Percentiles rank a stretch among this genome's conserved stretches.
Evolutionary conservation across 1,140 invertebrate species (phyloP).

Genomic region (Acarapis woodi): DNA sequence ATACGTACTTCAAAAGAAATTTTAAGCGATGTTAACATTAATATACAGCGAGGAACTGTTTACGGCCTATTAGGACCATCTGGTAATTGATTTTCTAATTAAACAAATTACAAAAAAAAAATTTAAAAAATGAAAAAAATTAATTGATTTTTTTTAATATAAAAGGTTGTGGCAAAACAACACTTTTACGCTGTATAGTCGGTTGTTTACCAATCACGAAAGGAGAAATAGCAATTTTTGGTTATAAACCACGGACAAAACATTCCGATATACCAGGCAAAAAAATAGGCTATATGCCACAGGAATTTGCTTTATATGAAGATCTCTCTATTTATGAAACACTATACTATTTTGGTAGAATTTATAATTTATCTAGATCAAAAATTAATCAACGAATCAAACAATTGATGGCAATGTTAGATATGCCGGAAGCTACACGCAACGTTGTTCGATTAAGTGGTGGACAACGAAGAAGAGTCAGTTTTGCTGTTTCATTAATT

Average conservation of each 20-base stretch:
- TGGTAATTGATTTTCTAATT: too few relatives aligned
- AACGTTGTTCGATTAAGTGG: conserved; percentile 24
- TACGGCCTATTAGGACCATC: conserved; percentile 11
- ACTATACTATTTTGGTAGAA: conserved; percentile 17
- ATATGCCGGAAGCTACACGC: conserved; percentile 27
- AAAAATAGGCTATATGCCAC: conserved; percentile 20
- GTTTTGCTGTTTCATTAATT: conserved; percentile 66
- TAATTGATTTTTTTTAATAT: too few relatives aligned
- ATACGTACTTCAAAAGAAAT: too few relatives aligned
- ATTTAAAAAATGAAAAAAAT: too few relatives aligned
- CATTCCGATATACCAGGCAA: conserved; percentile 18
- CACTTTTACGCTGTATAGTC: conserved; percentile 18
- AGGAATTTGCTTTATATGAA: conserved; percentile 19
- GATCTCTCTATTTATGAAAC: conserved; percentile 19
- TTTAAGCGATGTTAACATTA: conserved; percentile 1
- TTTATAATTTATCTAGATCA: neutral
- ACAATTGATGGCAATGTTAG: conserved; percentile 1
- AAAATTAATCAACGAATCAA: neutral
- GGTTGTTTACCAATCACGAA: conserved; percentile 16
- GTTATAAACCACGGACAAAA: conserved; percentile 15
- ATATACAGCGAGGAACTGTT: neutral
- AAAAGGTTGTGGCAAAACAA: conserved; percentile 27
- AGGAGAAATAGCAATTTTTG: conserved; percentile 17
- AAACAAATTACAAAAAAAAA: too few relatives aligned
- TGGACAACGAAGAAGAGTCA: conserved; percentile 66